Evolutionary conservation across 2,888 invertebrate genomes (phyloP).

Genomic region (Anorthoa munda): DNA sequence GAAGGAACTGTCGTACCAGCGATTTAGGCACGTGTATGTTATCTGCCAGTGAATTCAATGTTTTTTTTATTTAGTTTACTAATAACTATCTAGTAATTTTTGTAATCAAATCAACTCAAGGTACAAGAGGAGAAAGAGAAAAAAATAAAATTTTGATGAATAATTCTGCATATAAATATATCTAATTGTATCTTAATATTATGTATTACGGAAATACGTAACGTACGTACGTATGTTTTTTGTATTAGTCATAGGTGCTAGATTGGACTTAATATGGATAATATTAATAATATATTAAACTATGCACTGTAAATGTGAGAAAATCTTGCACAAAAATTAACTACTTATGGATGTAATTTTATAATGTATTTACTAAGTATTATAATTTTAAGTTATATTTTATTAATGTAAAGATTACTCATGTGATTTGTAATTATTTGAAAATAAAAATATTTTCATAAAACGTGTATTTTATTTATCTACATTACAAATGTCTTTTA

Average conservation of each 20-base stretch:
- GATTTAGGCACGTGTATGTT: background rate
- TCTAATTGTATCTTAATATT: too few species aligned
- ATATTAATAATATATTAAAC: background rate
- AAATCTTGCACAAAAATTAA: conserved; percentile 21
- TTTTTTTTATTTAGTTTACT: background rate
- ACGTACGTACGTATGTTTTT: too few species aligned
- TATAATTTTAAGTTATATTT: conserved; percentile 43
- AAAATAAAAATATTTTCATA: conserved; percentile 50
- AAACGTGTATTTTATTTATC: conserved; percentile 7
- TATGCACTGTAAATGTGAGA: conserved; percentile 39
- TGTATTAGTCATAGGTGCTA: conserved; percentile 14
- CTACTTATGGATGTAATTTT: conserved; percentile 10
- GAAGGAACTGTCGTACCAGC: background rate
- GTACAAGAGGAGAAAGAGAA: background rate
- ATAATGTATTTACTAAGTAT: conserved; percentile 31
- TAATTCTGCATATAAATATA: conserved; percentile 3
- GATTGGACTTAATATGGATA: background rate
- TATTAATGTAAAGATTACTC: conserved; percentile 12
- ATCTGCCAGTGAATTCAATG: background rate
- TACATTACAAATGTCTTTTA: background rate
- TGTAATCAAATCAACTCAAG: background rate
- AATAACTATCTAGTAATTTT: conserved; percentile 14
- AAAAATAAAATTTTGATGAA: background rate
- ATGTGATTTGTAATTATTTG: conserved; percentile 20
- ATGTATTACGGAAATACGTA: too few species aligned